Percentiles rank a stretch among this genome's conserved stretches.
These are phyloP conservation scores for Lanius collurio DNA, from an alignment of 2,113 vertebrate genomes.

Conservation along the genomic window DNA sequence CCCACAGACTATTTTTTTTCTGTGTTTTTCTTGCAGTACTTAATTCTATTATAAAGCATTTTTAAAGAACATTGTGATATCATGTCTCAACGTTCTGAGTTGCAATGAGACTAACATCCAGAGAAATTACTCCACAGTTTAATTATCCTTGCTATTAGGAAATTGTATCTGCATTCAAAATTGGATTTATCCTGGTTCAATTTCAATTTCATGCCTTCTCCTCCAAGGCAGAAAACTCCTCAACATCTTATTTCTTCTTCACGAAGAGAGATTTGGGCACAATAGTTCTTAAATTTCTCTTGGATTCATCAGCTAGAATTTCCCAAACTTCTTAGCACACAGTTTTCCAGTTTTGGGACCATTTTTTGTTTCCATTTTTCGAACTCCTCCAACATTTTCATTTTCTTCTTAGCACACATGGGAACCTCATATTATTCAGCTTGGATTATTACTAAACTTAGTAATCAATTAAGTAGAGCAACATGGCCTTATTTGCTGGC, in stretches of 20 bases:
- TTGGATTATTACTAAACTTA: background rate
- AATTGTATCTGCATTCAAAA: background rate
- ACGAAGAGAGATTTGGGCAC: background rate
- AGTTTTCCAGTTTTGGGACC: background rate
- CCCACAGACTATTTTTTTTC: background rate
- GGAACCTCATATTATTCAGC: background rate
- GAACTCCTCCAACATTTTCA: background rate
- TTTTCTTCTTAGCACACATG: background rate
- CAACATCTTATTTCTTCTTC: background rate
- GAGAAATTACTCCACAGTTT: conserved; percentile 5
- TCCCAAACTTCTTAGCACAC: background rate
- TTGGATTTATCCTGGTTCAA: background rate
- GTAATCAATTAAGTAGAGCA: background rate
- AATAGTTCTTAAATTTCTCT: background rate
- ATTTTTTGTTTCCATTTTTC: background rate
- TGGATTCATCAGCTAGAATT: background rate
- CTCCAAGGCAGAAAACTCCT: background rate
- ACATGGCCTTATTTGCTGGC: background rate
- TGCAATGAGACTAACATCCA: background rate
- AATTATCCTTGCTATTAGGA: conserved; percentile 30
- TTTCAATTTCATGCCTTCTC: conserved; percentile 9
- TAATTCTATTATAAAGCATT: background rate
- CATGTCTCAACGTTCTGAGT: background rate
- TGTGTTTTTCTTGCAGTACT: background rate
- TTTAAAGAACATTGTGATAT: background rate